Evolutionary conservation across 1,140 invertebrate species (phyloP), one percentile per base, ranked within the genome.

Genomic region (Lerema accius): DNA sequence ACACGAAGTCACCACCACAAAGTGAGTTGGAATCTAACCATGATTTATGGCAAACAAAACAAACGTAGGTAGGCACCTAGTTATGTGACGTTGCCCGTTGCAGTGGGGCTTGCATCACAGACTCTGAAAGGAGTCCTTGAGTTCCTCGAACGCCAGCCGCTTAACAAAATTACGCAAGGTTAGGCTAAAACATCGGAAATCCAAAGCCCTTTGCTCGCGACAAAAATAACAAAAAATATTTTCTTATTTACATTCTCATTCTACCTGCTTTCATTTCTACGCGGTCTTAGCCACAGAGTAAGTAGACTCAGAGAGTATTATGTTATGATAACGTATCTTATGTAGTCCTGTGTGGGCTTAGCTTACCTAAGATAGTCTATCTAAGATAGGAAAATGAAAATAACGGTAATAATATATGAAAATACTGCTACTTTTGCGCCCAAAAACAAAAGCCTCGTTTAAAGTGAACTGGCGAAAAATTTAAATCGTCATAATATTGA

Each of bases 181-280:
- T 56, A 56, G 53, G 53, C 40, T 45, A 13, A 19, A 23, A 16
- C 39, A 32, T 23, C 40, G 39, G 40, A 7, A 42, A 56, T 43
- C 53, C 23, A 14, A 13, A 13, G n/a, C 23, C 32, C 37, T 40
- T 58, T 58, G 53, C 53, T 43, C 42, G 23, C 53, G 53, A 58
- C 53, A 46, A 58, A 55, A 58, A 58, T 46, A 58, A 58, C 42
- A 58, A 58, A 58, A 43, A 58, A 58, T 45, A 58, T 35, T 55
- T 37, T 35, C 53, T 58, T 58, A 45, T 58, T 45, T 58, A 58
- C 53, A 58, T 58, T 58, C 53, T 58, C 55, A 58, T 45, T 58
- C 55, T 58, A 46, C 23, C 42, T 46, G 55, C 55, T 58, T 58
- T 42, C 42, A 46, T 58, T 56, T 56, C 39, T 13, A 58, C 42